Conservation (phyloP, 1,140 invertebrate genomes). For the Brachionus manjavacas region DNA sequence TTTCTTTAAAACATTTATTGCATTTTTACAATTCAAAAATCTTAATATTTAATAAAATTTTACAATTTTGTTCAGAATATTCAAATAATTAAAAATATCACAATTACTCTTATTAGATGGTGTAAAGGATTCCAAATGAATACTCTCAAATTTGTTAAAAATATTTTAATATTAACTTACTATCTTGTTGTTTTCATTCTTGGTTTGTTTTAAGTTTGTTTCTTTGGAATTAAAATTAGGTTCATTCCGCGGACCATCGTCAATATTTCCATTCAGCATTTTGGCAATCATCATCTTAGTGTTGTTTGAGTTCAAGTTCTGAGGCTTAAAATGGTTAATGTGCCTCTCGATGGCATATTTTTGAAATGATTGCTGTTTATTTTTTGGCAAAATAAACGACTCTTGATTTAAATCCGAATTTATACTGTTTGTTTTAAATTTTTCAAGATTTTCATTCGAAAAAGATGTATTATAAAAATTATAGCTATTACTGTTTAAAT, state of each 20-base stretch:
- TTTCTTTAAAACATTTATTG: too few species aligned
- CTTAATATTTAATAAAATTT: too few species aligned
- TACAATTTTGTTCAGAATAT: too few species aligned
- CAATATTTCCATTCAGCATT: conserved; percentile 16
- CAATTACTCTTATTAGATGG: too few species aligned
- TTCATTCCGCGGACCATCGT: background rate
- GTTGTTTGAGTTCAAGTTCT: background rate
- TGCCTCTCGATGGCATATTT: conserved; percentile 36
- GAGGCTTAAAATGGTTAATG: conserved; percentile 34
- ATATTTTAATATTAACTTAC: background rate
- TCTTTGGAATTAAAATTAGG: background rate
- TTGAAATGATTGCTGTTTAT: conserved; percentile 31
- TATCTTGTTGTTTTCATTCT: background rate
- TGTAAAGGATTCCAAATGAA: too few species aligned
- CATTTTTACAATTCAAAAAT: too few species aligned
- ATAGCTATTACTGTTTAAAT: conserved; percentile 7
- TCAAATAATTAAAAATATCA: too few species aligned
- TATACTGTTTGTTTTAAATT: conserved; percentile 30
- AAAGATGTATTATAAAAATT: conserved; percentile 38
- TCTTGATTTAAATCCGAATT: conserved; percentile 31
- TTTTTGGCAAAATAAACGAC: conserved; percentile 25
- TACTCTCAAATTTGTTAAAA: background rate
- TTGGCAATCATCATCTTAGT: conserved; percentile 15
- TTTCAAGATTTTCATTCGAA: conserved; percentile 27
- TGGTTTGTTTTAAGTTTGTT: background rate